These are phyloP conservation scores for Chamaetylas fuelleborni DNA, from an alignment of 2,113 vertebrate species.

Conservation along the genomic window DNA sequence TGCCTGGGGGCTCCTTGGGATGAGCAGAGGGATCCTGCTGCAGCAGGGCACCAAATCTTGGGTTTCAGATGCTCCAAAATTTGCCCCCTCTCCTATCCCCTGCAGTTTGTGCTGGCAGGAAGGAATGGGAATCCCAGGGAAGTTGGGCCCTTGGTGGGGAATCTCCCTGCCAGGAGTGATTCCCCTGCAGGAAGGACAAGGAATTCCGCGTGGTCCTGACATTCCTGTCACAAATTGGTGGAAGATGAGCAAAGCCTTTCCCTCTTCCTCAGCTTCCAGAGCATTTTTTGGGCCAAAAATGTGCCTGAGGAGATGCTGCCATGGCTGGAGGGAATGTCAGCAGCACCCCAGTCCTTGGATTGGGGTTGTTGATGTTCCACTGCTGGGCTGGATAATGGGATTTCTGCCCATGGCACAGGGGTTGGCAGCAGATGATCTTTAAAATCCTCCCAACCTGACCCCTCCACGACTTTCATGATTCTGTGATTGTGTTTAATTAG, in stretches of 20 bases:
- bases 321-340: neutral
- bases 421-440: neutral
- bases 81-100: rapidly evolving
- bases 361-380: too few species aligned
- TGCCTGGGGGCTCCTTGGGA: neutral
- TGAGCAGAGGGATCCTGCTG: neutral
- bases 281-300: neutral
- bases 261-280: neutral
- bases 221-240: rapidly evolving
- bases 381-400: neutral
- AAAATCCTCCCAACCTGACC: neutral
- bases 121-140: neutral
- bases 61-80: neutral
- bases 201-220: rapidly evolving
- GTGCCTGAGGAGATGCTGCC: neutral
- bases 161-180: neutral
- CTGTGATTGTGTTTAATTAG: neutral
- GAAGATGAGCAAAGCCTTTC: neutral
- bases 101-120: rapidly evolving
- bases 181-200: neutral
- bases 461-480: rapidly evolving
- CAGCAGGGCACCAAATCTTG: rapidly evolving
- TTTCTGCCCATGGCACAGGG: neutral
- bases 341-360: neutral
- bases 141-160: neutral